phyloP scores from a whole-genome alignment of 2,888 invertebrate species.

The Alsophila aescularia region DNA sequence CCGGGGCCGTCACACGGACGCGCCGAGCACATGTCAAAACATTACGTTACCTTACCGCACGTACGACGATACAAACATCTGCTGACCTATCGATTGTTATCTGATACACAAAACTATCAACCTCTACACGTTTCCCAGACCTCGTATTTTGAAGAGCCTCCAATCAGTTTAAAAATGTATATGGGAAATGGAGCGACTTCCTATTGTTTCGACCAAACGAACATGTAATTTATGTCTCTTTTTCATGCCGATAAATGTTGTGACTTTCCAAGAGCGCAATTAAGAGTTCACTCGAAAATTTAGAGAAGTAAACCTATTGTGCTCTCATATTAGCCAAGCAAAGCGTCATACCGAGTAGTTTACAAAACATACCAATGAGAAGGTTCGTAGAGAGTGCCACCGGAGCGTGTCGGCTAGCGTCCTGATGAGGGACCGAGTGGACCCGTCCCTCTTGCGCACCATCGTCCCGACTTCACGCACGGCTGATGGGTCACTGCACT shows the following conservation, averaged over 20 bases:
- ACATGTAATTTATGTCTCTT: not conserved
- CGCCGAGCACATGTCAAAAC: slow-evolving; percentile 53
- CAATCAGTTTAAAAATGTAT: not conserved
- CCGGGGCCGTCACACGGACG: slow-evolving; percentile 47
- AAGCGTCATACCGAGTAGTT: slow-evolving; percentile 37
- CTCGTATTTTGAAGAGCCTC: not conserved
- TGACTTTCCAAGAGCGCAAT: not conserved
- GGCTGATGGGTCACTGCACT: slow-evolving; percentile 78
- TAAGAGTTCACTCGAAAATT: not conserved
- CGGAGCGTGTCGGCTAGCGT: slow-evolving; percentile 77
- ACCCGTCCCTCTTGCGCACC: slow-evolving; percentile 78
- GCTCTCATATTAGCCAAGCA: slow-evolving; percentile 31
- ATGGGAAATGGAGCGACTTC: not conserved
- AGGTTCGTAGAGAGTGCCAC: slow-evolving; percentile 70
- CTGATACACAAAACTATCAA: slow-evolving; percentile 26
- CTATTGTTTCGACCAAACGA: not conserved
- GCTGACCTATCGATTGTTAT: slow-evolving; percentile 27
- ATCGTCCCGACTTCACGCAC: slow-evolving; percentile 80
- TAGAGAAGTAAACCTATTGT: not conserved
- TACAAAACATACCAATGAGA: slow-evolving; percentile 69
- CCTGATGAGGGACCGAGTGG: slow-evolving; percentile 73
- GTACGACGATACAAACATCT: slow-evolving; percentile 41
- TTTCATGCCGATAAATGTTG: not conserved
- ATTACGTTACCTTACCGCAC: slow-evolving; percentile 43
- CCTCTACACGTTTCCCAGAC: slow-evolving; percentile 5